Evolutionary conservation across 2,797 vertebrate species (phyloP), one percentile per base, ranked within the genome.

Genomic region (Adrianichthys oophorus): DNA sequence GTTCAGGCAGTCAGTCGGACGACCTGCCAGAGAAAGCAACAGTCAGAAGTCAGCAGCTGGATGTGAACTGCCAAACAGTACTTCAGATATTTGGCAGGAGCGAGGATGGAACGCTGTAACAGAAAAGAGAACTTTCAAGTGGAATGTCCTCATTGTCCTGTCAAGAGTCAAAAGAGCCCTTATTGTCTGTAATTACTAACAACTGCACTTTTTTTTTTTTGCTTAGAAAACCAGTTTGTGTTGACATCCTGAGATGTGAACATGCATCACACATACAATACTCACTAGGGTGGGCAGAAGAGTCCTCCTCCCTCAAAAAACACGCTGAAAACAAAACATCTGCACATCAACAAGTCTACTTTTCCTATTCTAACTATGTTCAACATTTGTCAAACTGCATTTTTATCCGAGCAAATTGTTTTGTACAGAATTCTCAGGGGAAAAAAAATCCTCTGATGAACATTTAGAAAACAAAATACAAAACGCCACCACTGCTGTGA

Each of bases 101-200:
- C 2, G 32, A 32, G 32, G 32, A 32, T 0, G 32, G 10, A 15
- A 17, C 48, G 15, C 54, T 58, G 69, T 67, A 7, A 2, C 52
- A 69, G 54, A 52, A 57, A 46, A 46, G 59, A 74, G 53, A 37
- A 71, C 52, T 66, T 77, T 60, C 62, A 57, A 69, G 48, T 67
- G 66, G 51, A 72, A 48, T 43, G 56, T 85, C 68, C 72, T 69
- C 72, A 65, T 78, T 83, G 79, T 83, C 78, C 81, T 59, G 37
- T 59, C 60, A 74, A 46, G n/a, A 78, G 61, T 81, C 68, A 68
- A 55, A 79, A 72, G 70, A 90, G 90, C 90, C 90, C 90, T 91
- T 89, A 66, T 74, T 80, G 24, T 55, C 67, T 55, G 47, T 37
- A 47, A 68, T 72, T 61, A 76, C 79, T 68, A 62, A 62, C 50